Evolutionary conservation across 1,140 invertebrate species (phyloP), one percentile per base, ranked within the genome.

Genomic region (Drosophila nigromelanica): DNA sequence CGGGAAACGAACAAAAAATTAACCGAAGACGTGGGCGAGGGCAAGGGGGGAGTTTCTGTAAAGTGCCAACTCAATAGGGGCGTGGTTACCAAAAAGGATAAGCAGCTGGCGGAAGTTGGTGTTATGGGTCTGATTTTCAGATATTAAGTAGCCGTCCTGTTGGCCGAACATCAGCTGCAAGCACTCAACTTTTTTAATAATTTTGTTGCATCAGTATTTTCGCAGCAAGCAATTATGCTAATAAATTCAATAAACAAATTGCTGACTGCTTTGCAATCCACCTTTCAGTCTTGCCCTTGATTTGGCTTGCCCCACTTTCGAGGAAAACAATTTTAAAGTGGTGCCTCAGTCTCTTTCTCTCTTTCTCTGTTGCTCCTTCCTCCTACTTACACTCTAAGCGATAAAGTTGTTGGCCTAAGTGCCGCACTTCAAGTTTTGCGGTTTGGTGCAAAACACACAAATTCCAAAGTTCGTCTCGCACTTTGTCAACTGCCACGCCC

Each of bases 231-330:
- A 87, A 87, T 87, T 87, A 87, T 89, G 85, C 73, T 89, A 78
- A 89, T 89, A 89, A 89, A 87, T 73, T 73, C 76, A 82, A 87
- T 89, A 80, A 76, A 79, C 76, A 89, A 89, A 80, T 80, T 70
- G 55, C 42, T 37, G 42, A 42, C 39, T 54, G 61, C 39, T 11
- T 39, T 8, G 12, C 50, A 54, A 43, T 43, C 27, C 15, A 42
- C 35, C 12, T 43, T 47, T 39, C 43, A 58, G 55, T 59, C 64
- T 62, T 51, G 39, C 12, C 63, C 47, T 69, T 81, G 60, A 78
- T 72, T 76, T 55, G 66, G 77, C 64, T 50, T 54, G 42, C 18
- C 27, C 64, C 51, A 85, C 60, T 78, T 74, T 58, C n/a, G 8
- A 35, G 45, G 11, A 11, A 24, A 58, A 15, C 43, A n/a, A 47